Evolutionary conservation across 2,888 invertebrate species (phyloP), one percentile per base, ranked within the genome.

Genomic region (Chrysomela aeneicollis): DNA sequence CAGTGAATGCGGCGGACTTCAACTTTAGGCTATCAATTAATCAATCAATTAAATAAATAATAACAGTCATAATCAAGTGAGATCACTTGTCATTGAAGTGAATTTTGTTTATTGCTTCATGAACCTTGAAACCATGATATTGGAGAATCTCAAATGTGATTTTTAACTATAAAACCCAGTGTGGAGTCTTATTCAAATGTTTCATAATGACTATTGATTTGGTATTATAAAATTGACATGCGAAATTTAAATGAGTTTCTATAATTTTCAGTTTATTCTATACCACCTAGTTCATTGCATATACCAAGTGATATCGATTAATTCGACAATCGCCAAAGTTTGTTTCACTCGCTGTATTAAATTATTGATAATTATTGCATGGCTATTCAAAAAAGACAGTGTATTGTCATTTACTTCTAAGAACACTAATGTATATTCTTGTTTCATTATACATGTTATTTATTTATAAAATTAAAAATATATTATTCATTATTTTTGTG

Each of bases 241-340:
- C n/a, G n/a, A n/a, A n/a, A n/a, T n/a, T n/a, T n/a, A n/a, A n/a
- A n/a, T n/a, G n/a, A n/a, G n/a, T n/a, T n/a, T 10, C 2, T 35
- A 35, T 35, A 10, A 35, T 15, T 42, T 42, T 42, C 42, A 42
- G 42, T 42, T 42, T 42, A 42, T 42, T 42, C 42, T 42, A 15
- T n/a, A 42, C 15, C 35, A 35, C 35, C 12, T 35, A 10, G 6
- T 12, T 12, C 3, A 42, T 15, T 42, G 10, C 5, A 42, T 42
- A 42, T 42, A 12, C 4, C 12, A 10, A 10, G 6, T 35, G 2
- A 10, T 42, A 15, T n/a, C n/a, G 15, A 42, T n/a, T 42, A 12
- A 42, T 15, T n/a, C 3, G n/a, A 3, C n/a, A 10, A 42, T 42
- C 42, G 15, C 15, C 42, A 15, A n/a, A 15, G n/a, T 42, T 4